A percentile compares a stretch with the other conserved stretches of the same genome.
Conservation (phyloP, 2,113 vertebrate genomes). For the Alouatta palliata region DNA sequence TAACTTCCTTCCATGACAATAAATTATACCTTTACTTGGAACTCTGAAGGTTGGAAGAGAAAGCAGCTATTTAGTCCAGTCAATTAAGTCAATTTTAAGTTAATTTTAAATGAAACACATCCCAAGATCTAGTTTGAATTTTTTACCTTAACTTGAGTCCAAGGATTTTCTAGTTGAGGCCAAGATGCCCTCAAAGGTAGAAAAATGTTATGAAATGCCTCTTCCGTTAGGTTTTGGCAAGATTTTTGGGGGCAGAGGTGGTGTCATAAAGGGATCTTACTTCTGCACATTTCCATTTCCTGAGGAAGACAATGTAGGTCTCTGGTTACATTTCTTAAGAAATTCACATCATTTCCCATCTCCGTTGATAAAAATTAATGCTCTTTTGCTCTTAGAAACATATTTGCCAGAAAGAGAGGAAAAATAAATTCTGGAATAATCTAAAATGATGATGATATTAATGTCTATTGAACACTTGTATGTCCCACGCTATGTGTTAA, state of each 20-base stretch:
- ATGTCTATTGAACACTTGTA: background rate
- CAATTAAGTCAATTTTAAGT: slow-evolving; percentile 11
- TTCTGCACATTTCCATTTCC: slow-evolving; percentile 44
- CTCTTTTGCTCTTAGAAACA: slow-evolving; percentile 13
- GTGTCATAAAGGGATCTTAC: slow-evolving; percentile 8
- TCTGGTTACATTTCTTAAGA: slow-evolving; percentile 42
- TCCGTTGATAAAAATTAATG: background rate
- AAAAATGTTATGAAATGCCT: slow-evolving; percentile 3
- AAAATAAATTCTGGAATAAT: background rate
- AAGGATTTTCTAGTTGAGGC: slow-evolving; percentile 9
- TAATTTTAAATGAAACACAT: slow-evolving; percentile 17
- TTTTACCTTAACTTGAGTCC: background rate
- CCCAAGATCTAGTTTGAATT: slow-evolving; percentile 5
- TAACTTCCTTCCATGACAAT: background rate
- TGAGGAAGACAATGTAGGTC: background rate
- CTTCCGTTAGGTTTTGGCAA: slow-evolving; percentile 22
- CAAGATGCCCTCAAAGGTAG: background rate
- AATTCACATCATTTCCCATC: slow-evolving; percentile 18
- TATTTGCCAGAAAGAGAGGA: slow-evolving; percentile 4
- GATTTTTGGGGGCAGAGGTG: background rate
- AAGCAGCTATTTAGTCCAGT: background rate
- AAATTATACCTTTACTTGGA: background rate
- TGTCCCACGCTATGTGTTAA: background rate
- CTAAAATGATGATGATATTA: background rate
- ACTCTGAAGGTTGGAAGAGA: background rate